A percentile compares a stretch with the other conserved stretches of the same genome.
phyloP scores from a whole-genome alignment of 2,113 vertebrate species.

The Neotragus pygmaeus region DNA sequence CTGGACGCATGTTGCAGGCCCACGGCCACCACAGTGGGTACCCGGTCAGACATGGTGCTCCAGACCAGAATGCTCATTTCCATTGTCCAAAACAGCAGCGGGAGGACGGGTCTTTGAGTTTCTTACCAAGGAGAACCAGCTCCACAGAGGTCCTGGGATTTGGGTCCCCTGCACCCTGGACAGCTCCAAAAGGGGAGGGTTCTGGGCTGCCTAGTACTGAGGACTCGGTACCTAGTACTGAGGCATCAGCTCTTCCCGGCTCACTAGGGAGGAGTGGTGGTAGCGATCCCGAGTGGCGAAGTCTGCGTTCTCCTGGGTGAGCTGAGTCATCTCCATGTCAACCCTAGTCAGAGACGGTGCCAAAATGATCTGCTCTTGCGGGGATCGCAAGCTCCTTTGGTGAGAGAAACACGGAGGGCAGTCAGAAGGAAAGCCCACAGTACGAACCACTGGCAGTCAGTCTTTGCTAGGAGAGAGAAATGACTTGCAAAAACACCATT shows the following conservation, averaged over 20 bases:
- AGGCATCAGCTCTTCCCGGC: conserved; percentile 80
- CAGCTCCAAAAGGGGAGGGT: not conserved
- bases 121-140: not conserved
- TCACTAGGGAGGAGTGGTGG: conserved; percentile 90
- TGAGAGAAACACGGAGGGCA: conserved; percentile 35
- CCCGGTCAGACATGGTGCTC: rapidly evolving
- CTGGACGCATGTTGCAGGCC: not conserved
- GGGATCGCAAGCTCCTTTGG: conserved; percentile 76
- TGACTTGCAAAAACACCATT: not conserved
- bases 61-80: not conserved
- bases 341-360: conserved; percentile 87
- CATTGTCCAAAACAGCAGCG: not conserved
- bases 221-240: conserved; percentile 42
- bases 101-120: not conserved
- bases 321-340: conserved; percentile 91
- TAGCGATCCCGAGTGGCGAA: conserved; percentile 92
- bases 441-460: not conserved
- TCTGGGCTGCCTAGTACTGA: not conserved
- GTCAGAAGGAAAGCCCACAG: not conserved
- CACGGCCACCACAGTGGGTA: rapidly evolving
- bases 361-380: conserved; percentile 88
- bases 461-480: not conserved
- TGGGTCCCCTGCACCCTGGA: not conserved
- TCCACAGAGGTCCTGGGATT: not conserved
- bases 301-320: conserved; percentile 94